Evolutionary conservation across 1,140 invertebrate species (phyloP).

Genomic region (Heliconius hermathena): DNA sequence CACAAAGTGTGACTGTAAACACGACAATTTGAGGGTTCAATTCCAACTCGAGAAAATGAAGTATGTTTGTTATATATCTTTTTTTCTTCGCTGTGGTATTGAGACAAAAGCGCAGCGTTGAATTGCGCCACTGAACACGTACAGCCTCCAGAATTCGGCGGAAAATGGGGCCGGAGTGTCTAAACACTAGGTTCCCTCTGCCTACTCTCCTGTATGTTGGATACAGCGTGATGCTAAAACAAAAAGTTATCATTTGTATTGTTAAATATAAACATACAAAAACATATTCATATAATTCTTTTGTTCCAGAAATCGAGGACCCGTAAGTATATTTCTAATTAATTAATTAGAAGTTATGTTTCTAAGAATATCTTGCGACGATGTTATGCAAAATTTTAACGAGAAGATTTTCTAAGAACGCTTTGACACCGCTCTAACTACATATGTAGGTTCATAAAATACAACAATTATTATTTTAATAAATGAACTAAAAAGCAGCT

Average conservation of each 20-base stretch:
- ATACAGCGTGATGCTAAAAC: too few relatives aligned
- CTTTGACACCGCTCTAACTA: not conserved
- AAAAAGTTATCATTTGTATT: not conserved
- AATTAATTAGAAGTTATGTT: not conserved
- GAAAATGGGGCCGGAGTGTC: too few relatives aligned
- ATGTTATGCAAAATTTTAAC: not conserved
- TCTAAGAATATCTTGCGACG: not conserved
- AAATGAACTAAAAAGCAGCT: not conserved
- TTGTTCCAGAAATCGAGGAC: conserved; percentile 18
- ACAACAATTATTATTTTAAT: not conserved
- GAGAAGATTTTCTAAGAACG: not conserved
- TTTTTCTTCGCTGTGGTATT: too few relatives aligned
- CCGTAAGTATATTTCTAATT: not conserved
- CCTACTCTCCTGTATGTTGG: too few relatives aligned
- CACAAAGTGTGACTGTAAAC: too few relatives aligned
- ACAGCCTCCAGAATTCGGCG: too few relatives aligned
- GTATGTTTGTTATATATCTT: too few relatives aligned
- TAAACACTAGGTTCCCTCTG: too few relatives aligned
- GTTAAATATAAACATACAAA: not conserved
- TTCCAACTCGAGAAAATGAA: too few relatives aligned
- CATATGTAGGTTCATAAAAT: not conserved
- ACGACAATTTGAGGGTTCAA: too few relatives aligned
- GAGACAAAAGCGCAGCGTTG: too few relatives aligned
- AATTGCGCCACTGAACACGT: too few relatives aligned
- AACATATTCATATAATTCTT: not conserved